phyloP scores from a whole-genome alignment of 2,797 vertebrate genomes.

The Macroramphosus scolopax region DNA sequence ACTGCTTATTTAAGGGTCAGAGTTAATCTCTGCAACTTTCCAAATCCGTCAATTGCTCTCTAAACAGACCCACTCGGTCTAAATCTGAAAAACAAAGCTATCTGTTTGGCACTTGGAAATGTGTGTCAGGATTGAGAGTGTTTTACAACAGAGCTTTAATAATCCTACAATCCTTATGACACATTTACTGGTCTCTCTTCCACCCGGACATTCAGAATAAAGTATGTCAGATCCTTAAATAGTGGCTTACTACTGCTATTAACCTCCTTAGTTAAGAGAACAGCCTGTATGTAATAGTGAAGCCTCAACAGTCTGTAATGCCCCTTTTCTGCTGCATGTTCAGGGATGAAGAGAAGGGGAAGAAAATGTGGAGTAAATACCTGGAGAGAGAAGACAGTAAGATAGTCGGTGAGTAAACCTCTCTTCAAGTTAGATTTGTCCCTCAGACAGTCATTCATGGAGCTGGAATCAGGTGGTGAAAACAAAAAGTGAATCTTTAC shows the following conservation, averaged over 20 bases:
- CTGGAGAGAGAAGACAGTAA: slow-evolving; percentile 95
- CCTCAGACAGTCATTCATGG: too few relatives aligned
- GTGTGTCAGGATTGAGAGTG: slow-evolving; percentile 10
- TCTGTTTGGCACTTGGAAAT: too few relatives aligned
- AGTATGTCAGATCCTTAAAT: slow-evolving; percentile 28
- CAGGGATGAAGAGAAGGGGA: slow-evolving; percentile 94
- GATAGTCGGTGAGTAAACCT: slow-evolving; percentile 85
- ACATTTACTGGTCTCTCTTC: slow-evolving; percentile 3
- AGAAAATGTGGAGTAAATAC: slow-evolving; percentile 96
- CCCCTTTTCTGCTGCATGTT: slow-evolving; percentile 17
- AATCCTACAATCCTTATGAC: slow-evolving; percentile 1
- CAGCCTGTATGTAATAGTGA: too few relatives aligned
- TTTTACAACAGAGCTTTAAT: slow-evolving; percentile 9
- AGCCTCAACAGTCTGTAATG: too few relatives aligned
- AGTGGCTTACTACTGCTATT: slow-evolving; percentile 5
- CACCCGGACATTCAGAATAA: slow-evolving; percentile 18
- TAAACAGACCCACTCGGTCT: slow-evolving; percentile 3
- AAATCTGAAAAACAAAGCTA: background rate
- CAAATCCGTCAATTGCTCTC: slow-evolving; percentile 9
- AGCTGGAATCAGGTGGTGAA: too few relatives aligned
- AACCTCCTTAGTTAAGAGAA: background rate
- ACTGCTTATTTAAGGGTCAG: slow-evolving; percentile 32
- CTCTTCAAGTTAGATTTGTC: background rate
- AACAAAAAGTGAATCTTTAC: too few relatives aligned
- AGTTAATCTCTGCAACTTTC: slow-evolving; percentile 35